These are phyloP conservation scores for Callyntrura sp. DNA, from an alignment of 2,888 invertebrate species.

Conservation along the genomic window DNA sequence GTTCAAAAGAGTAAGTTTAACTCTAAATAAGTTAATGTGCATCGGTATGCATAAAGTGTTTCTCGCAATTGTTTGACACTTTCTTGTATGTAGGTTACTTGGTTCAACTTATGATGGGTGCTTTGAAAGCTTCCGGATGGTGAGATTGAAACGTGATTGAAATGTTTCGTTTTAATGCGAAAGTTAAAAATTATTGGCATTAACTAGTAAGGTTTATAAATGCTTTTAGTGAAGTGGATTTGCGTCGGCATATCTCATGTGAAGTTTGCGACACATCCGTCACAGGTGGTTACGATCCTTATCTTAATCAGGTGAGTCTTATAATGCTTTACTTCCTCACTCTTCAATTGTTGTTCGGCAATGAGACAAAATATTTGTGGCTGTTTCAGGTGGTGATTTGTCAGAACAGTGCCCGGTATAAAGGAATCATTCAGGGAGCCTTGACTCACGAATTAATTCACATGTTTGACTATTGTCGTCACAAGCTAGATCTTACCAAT, in stretches of 20 bases:
- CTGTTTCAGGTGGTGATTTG: conserved; percentile 92
- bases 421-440: conserved; percentile 92
- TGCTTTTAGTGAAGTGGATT: conserved; percentile 90
- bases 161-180: not conserved
- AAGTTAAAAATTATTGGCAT: conserved; percentile 15
- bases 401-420: conserved; percentile 91
- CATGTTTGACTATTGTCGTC: conserved; percentile 97
- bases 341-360: too few relatives aligned
- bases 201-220: not conserved
- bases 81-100: conserved; percentile 88
- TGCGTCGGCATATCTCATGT: conserved; percentile 95
- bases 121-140: conserved; percentile 93
- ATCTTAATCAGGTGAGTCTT: conserved; percentile 90
- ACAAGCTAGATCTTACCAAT: conserved; percentile 95
- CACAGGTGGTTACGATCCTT: conserved; percentile 96
- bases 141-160: conserved; percentile 84
- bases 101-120: conserved; percentile 94
- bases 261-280: conserved; percentile 94
- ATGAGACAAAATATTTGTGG: not conserved
- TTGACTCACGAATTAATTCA: conserved; percentile 97
- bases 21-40: not conserved
- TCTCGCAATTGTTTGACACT: not conserved
- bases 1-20: conserved; percentile 88
- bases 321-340: not conserved
- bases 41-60: not conserved